These are phyloP conservation scores for Acanthurus lineatus DNA, from an alignment of 2,797 vertebrate species.

Conservation along the genomic window DNA sequence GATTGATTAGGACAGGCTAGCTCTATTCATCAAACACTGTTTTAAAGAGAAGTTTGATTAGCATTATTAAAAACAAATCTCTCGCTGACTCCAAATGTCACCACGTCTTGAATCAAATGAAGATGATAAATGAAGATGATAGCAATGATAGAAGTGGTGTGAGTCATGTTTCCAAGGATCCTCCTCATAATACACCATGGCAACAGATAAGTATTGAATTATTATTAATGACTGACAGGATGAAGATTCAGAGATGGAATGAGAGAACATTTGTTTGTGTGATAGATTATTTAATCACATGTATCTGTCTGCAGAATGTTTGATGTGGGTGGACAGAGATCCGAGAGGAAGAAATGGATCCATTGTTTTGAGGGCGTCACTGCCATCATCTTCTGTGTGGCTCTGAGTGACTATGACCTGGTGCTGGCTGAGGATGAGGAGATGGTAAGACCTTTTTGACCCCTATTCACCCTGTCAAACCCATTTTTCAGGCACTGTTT, in stretches of 20 bases:
- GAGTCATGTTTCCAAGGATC: neutral
- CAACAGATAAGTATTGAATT: neutral
- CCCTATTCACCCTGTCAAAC: too few relatives aligned
- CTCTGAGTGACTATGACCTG: slow-evolving; percentile 98
- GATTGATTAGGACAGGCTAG: neutral
- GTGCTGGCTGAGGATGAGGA: slow-evolving; percentile 99
- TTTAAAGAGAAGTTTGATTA: neutral
- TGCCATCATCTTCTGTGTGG: slow-evolving; percentile 99
- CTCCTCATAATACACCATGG: neutral
- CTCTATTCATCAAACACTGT: neutral
- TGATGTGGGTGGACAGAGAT: slow-evolving; percentile 97
- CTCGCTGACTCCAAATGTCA: neutral
- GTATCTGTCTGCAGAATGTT: slow-evolving; percentile 90
- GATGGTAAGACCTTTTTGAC: slow-evolving; percentile 87
- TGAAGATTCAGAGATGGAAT: neutral
- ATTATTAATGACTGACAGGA: neutral
- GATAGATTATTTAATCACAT: slow-evolving; percentile 30
- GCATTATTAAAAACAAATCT: neutral
- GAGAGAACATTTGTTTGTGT: slow-evolving; percentile 1
- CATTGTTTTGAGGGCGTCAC: slow-evolving; percentile 99
- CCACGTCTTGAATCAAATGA: neutral
- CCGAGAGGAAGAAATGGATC: slow-evolving; percentile 99
- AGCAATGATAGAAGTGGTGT: neutral
- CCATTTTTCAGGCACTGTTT: too few relatives aligned
- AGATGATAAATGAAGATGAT: too few relatives aligned